phyloP scores from a whole-genome alignment of 30 jellyfish, hydroid and myxozoan species.

The Kudoa iwatai region DNA sequence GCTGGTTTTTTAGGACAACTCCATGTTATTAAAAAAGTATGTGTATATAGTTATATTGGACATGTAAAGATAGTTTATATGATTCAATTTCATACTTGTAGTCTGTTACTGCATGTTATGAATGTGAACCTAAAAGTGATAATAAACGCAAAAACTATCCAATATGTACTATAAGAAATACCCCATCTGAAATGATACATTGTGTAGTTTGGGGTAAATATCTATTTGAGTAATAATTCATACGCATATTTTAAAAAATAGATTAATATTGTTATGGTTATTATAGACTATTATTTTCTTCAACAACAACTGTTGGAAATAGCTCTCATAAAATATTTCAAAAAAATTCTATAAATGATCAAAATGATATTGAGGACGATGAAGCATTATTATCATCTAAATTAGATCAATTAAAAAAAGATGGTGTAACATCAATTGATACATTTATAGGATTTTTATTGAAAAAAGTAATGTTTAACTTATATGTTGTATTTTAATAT shows the following conservation, averaged over 20 bases:
- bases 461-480: too few relatives aligned
- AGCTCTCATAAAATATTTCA: constrained; percentile 4
- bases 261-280: constrained; percentile 4
- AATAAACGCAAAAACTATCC: constrained; percentile 63
- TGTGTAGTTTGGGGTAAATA: constrained; percentile 93
- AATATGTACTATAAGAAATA: constrained; percentile 84
- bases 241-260: constrained; percentile 44
- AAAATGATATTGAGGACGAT: constrained; percentile 13
- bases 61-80: not conserved
- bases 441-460: too few relatives aligned
- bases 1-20: constrained; percentile 94
- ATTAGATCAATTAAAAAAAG: constrained; percentile 1
- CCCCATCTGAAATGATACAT: constrained; percentile 90
- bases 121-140: constrained; percentile 79
- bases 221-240: constrained; percentile 10
- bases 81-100: not conserved
- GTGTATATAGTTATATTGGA: not conserved
- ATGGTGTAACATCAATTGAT: too few relatives aligned
- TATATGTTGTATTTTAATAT: not conserved
- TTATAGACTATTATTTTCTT: not conserved
- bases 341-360: constrained; percentile 2
- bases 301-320: not conserved
- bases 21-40: constrained; percentile 25
- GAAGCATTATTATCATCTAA: constrained; percentile 22
- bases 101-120: constrained; percentile 71